Base-by-base conservation (phyloP, 2,113 vertebrate genomes). In the Halcyon senegalensis region DNA sequence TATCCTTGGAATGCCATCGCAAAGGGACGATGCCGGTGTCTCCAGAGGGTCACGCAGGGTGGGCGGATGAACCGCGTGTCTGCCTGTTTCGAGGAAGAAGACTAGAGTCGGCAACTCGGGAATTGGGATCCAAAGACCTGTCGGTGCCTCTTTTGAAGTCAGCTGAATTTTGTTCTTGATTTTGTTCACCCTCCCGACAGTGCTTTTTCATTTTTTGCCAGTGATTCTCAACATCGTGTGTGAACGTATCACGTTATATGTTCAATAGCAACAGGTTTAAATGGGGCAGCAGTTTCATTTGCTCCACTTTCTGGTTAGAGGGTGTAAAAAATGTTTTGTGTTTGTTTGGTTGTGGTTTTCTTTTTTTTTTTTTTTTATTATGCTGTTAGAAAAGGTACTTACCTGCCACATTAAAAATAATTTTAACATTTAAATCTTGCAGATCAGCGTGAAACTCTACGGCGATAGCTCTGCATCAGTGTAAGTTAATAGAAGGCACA, bases 1-100 rank as follows among this genome's bases (percentile, higher is more conserved):
- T 17, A 75, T 13, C 44, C 37, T 48, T 53, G 28, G 30, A 46
- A 44, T 77, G 24, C 9, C 10, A 58, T 41, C 9, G 9, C 50
- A 18, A 41, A 33, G 9, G 4, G n/a, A 81, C 56, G 73, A 64
- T 1, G 1, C 9, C 2, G 3, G 2, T 14, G 13, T 63, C 25
- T 72, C 24, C 56, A 39, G 43, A 18, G 50, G 23, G 11, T 43
- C 58, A 63, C 5, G 35, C 37, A 44, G 37, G 59, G 53, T 66
- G 43, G 39, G 12, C 21, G 4, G 20, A 18, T 75, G 75, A 75
- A 24, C 23, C 9, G 12, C 10, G 25, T 59, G 16, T 21, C 33
- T 67, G 24, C 28, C 7, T 39, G 30, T 12, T 50, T 56, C 35
- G 51, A 64, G 69, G 76, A 73, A 46, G 39, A 64, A 46, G 15